Conservation (phyloP, 1,140 invertebrate species). For the Mesaphorura yosii region DNA sequence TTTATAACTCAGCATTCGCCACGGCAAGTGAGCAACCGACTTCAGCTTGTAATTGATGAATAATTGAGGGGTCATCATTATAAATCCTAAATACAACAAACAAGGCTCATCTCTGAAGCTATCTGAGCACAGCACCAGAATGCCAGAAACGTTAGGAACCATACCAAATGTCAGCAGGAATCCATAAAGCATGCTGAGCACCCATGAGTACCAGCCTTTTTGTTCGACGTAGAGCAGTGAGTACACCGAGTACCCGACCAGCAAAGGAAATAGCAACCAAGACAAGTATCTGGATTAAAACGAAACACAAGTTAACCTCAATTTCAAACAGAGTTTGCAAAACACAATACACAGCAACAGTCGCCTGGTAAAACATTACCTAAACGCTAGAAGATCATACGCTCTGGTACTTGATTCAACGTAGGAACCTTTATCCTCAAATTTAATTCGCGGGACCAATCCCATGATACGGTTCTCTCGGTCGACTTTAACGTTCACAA, state of each 20-base stretch:
- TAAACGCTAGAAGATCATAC: conserved; percentile 90
- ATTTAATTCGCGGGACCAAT: conserved; percentile 64
- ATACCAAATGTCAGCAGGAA: conserved; percentile 91
- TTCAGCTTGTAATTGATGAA: conserved; percentile 99
- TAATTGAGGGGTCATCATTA: conserved; percentile 99
- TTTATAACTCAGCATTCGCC: conserved; percentile 99
- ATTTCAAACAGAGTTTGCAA: not conserved
- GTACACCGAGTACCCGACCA: conserved; percentile 86
- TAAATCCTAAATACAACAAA: conserved; percentile 62
- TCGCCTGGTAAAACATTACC: conserved; percentile 1
- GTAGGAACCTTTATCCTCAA: conserved; percentile 93
- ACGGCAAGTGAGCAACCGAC: conserved; percentile 95
- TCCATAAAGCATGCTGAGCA: conserved; percentile 90
- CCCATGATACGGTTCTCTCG: conserved; percentile 60
- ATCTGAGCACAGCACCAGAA: not conserved
- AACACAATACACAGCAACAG: not conserved
- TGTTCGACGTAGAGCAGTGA: conserved; percentile 96
- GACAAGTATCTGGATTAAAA: conserved; percentile 66
- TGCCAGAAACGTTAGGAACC: conserved; percentile 17
- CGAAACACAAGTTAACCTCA: conserved; percentile 1
- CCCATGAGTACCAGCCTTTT: conserved; percentile 89
- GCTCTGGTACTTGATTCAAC: conserved; percentile 85
- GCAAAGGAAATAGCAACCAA: conserved; percentile 85
- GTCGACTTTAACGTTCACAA: conserved; percentile 71
- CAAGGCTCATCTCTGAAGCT: conserved; percentile 8